Evolutionary conservation across 2,888 invertebrate species (phyloP).

Genomic region (Drosophila antonietae): DNA sequence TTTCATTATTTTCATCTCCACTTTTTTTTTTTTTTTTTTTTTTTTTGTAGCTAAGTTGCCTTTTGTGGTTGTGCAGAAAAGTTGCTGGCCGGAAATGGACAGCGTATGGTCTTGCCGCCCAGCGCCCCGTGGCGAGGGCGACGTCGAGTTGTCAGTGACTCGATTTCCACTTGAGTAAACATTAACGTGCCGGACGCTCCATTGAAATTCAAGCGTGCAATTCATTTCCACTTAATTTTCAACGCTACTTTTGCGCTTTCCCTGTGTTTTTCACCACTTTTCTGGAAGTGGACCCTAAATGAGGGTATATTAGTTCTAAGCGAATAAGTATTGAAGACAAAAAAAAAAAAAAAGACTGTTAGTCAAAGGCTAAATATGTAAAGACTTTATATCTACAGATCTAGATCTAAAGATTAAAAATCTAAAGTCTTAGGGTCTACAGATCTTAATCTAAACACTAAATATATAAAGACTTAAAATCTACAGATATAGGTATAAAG

Average conservation of each 20-base stretch:
- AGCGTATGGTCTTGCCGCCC: conserved; percentile 25
- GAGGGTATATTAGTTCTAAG: background rate
- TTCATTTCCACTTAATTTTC: conserved; percentile 82
- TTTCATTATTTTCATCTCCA: conserved; percentile 40
- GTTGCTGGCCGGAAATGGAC: conserved; percentile 69
- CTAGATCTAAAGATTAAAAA: background rate
- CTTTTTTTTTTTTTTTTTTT: background rate
- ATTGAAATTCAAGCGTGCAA: conserved; percentile 81
- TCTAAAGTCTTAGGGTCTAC: background rate
- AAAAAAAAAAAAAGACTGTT: too few relatives aligned
- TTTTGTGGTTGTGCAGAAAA: conserved; percentile 64
- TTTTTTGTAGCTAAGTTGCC: conserved; percentile 31
- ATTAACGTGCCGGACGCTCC: conserved; percentile 80
- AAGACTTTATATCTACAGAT: background rate
- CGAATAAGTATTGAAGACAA: background rate
- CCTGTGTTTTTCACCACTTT: conserved; percentile 25
- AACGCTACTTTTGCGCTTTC: conserved; percentile 58
- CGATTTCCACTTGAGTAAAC: conserved; percentile 80
- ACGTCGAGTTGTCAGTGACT: conserved; percentile 64
- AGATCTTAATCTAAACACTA: background rate
- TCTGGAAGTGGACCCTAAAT: conserved; percentile 3
- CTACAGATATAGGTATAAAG: background rate
- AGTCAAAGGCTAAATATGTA: background rate
- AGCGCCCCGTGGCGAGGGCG: background rate
- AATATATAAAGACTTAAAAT: background rate